Percentiles rank a stretch among this genome's conserved stretches.
These are phyloP conservation scores for Rhinella marina DNA, from an alignment of 2,797 vertebrate genomes.

Conservation along the genomic window DNA sequence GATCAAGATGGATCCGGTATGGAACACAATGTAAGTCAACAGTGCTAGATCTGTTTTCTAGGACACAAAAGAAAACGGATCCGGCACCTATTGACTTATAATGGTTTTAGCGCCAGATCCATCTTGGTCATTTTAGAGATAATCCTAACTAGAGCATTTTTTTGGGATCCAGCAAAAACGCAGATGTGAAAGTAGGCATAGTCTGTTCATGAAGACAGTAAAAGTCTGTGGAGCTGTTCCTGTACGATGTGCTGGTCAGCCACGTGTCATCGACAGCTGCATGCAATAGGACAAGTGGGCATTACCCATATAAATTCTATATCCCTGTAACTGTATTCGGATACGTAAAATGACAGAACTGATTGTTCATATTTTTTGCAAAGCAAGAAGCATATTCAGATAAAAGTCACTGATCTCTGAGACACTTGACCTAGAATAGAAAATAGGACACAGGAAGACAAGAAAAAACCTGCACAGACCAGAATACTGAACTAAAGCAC, in stretches of 20 bases:
- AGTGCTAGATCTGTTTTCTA: no score
- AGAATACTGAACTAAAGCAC: neutral
- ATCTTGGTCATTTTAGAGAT: no score
- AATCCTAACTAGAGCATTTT: no score
- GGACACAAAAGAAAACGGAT: no score
- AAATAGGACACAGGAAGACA: conserved; percentile 5
- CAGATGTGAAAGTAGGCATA: no score
- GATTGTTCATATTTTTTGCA: neutral
- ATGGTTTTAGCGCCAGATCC: no score
- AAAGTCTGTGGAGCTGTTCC: neutral
- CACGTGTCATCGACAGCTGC: neutral
- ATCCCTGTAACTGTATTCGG: neutral
- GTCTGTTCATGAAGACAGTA: neutral
- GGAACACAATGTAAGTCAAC: no score
- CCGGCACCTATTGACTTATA: no score
- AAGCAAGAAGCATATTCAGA: neutral
- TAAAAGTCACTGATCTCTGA: conserved; percentile 4
- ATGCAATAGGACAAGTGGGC: neutral
- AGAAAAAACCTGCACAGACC: neutral
- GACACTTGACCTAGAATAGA: neutral
- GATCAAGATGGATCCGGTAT: no score
- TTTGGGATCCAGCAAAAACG: no score
- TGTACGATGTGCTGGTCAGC: neutral
- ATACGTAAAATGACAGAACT: neutral
- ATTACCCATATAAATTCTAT: neutral